A percentile compares a stretch with the other conserved stretches of the same genome.
These are phyloP conservation scores for Dendrocincla tyrannina DNA, from an alignment of 2,797 vertebrate genomes.

Conservation along the genomic window DNA sequence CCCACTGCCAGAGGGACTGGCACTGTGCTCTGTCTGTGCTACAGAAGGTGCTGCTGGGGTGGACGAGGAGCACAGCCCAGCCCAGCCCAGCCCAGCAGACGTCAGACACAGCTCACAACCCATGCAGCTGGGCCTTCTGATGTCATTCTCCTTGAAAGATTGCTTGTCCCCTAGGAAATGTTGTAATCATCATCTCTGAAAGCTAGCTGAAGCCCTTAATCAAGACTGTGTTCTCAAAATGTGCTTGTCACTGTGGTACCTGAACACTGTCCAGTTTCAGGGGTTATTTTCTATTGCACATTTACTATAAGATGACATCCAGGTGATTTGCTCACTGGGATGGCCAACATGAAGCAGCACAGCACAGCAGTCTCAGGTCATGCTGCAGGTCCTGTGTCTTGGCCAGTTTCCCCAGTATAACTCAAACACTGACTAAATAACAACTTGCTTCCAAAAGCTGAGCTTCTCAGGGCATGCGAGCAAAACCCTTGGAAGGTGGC, in stretches of 20 bases:
- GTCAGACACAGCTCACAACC: rapidly evolving
- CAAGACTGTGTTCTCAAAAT: background rate
- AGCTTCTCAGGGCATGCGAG: no score
- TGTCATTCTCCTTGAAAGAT: background rate
- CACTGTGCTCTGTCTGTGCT: background rate
- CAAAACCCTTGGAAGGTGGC: background rate
- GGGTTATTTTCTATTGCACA: background rate
- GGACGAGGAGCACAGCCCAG: background rate
- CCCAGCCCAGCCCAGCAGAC: no score
- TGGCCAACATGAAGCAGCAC: background rate
- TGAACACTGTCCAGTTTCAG: background rate
- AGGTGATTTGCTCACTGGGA: background rate
- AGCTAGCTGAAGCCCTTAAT: background rate
- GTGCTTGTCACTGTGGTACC: background rate
- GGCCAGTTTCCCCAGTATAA: background rate
- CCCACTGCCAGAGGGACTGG: rapidly evolving
- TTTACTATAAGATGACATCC: background rate
- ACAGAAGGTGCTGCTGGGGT: background rate
- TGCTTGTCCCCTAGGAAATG: background rate
- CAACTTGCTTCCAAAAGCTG: background rate
- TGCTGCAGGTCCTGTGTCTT: background rate
- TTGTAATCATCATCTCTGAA: background rate
- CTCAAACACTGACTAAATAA: background rate
- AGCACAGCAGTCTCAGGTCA: background rate
- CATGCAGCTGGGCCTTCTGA: rapidly evolving